A percentile compares a stretch with the other conserved stretches of the same genome.
These are phyloP conservation scores for Macrocentrus cingulum DNA, from an alignment of 1,140 invertebrate genomes.

Conservation along the genomic window DNA sequence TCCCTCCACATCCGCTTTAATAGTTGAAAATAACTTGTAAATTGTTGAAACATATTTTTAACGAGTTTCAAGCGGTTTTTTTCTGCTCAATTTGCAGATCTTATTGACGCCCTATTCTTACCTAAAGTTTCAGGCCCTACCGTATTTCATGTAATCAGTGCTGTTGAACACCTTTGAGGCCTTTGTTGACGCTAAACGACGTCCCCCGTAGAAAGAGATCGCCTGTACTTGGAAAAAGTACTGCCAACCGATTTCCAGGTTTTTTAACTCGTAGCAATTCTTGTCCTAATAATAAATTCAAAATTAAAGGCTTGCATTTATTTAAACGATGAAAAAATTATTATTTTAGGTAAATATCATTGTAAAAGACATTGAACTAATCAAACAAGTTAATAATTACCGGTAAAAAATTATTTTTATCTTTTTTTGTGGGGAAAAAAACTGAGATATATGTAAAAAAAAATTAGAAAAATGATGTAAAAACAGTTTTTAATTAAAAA, in stretches of 20 bases:
- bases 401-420: too few relatives aligned
- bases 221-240: conserved; percentile 75
- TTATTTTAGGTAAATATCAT: too few relatives aligned
- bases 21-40: too few relatives aligned
- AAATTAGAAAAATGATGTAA: neutral
- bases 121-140: too few relatives aligned
- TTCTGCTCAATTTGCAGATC: too few relatives aligned
- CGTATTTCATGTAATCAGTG: conserved; percentile 55
- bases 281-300: conserved; percentile 56
- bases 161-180: conserved; percentile 68
- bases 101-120: too few relatives aligned
- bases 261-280: conserved; percentile 62
- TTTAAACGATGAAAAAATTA: neutral
- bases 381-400: too few relatives aligned
- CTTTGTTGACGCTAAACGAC: conserved; percentile 68
- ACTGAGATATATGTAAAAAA: neutral
- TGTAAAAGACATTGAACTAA: neutral
- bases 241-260: conserved; percentile 65
- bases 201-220: conserved; percentile 65
- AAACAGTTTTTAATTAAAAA: too few relatives aligned
- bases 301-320: conserved; percentile 3
- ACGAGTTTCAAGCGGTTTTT: too few relatives aligned
- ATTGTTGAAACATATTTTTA: too few relatives aligned
- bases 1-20: conserved; percentile 37
- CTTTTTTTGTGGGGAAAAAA: too few relatives aligned